These are phyloP conservation scores for Eidolon dupreanum DNA, from an alignment of 2,797 vertebrate genomes.

Conservation along the genomic window DNA sequence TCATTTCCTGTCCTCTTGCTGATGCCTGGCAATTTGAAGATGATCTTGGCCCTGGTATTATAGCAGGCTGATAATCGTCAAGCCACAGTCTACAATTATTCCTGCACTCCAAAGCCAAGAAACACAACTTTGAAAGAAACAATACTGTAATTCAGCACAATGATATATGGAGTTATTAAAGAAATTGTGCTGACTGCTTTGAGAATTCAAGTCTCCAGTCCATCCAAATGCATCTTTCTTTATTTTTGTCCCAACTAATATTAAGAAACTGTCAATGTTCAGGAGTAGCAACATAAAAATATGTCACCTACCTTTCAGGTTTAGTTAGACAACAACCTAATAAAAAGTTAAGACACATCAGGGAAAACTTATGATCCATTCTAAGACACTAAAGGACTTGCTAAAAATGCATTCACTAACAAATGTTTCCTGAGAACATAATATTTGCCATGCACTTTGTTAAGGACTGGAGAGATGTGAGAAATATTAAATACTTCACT, in stretches of 20 bases:
- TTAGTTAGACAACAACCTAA: background rate
- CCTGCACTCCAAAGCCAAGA: conserved; percentile 58
- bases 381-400: background rate
- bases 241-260: background rate
- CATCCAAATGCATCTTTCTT: background rate
- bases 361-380: background rate
- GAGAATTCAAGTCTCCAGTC: conserved; percentile 38
- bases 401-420: background rate
- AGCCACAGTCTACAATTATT: conserved; percentile 51
- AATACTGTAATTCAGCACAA: conserved; percentile 44
- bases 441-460: background rate
- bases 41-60: conserved; percentile 11
- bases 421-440: background rate
- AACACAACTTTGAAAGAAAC: conserved; percentile 63
- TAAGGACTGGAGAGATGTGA: background rate
- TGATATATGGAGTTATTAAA: conserved; percentile 36
- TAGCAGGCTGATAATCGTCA: background rate
- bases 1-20: background rate
- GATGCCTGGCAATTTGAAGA: conserved; percentile 31
- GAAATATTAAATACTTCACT: background rate
- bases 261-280: background rate
- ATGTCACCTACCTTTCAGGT: background rate
- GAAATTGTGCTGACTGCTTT: conserved; percentile 55
- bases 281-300: conserved; percentile 5
- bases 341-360: conserved; percentile 17